Base-by-base conservation (phyloP, 2,888 invertebrate species). In the Eulithis testata region DNA sequence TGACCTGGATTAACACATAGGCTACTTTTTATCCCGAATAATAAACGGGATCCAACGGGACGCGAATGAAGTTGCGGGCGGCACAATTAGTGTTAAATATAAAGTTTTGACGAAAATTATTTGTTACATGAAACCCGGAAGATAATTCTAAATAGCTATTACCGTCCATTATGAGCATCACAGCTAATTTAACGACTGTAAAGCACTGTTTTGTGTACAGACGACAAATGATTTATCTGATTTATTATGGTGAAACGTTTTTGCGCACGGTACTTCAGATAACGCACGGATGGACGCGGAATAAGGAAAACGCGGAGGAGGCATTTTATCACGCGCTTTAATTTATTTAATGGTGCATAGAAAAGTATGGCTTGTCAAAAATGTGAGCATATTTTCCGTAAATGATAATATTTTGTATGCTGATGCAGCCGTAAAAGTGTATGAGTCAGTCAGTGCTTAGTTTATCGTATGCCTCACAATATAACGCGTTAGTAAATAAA, bases 201-300 rank as follows among this genome's bases (percentile, higher is more conserved):
- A 71, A 71, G 68, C 78, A 81, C 79, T 81, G 78, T 81, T 79
- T 76, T 77, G 81, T 80, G 75, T 76, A 78, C 79, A 77, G 78
- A 75, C 72, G 74, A 80, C 81, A 79, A 77, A 82, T 84, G 79
- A 80, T 78, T 78, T 83, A 83, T 81, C 79, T 80, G 85, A 88
- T 87, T 86, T 87, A 86, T 87, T 81, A 75, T 79, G 70, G 77
- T 76, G 75, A 63, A 63, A 60, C 50, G 57, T 69, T 73, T 70
- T 70, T 75, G 71, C 75, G 68, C 73, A 72, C 70, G 72, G 70
- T 74, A 71, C 73, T 69, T 69, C 72, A 77, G 85, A 85, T 85
- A 85, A 84, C 84, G 84, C 84, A 84, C 84, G 83, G 71, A 71
- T 73, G 69, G 73, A 70, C 76, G 65, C 65, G 71, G 69, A 75